Evolutionary conservation across 2,113 vertebrate species (phyloP), one percentile per base, ranked within the genome.

Genomic region (Genyomyrus donnyi): DNA sequence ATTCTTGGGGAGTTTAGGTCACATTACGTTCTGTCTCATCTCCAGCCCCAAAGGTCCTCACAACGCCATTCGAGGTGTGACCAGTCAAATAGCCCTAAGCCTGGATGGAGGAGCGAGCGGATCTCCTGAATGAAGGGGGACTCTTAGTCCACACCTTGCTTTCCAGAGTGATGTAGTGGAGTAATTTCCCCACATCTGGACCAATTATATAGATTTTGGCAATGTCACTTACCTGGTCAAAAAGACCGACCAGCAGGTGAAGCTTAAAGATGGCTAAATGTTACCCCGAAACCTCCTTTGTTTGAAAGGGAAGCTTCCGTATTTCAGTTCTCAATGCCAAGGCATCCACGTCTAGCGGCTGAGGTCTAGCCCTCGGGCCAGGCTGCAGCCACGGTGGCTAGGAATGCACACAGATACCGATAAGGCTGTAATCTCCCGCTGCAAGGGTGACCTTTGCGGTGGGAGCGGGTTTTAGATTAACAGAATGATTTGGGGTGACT

Each of bases 401-500:
- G 31, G 50, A 87, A 56, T 39, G 50, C 19, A 35, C 50, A 87
- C 27, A 87, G n/a, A 53, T 53, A 87, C 27, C n/a, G 85, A 87
- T 48, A 53, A 53, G 21, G 50, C 24, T 21, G 21, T 53, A 53
- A 87, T 56, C 48, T 53, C 5, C 45, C 8, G 6, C 49, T 17
- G 49, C 19, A 52, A 56, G 31, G 48, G 17, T 27, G 8, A 56
- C 85, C 50, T 53, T 56, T 24, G 85, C 9, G 85, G 85, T 13
- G 13, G 31, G 27, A 87, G 17, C 1, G 17, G 31, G 27, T 87
- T 27, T 27, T 24, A 85, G 48, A 46, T 85, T 85, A 85, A 85
- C 45, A 85, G 84, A 85, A 46, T 85, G 84, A 85, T 49, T 56
- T 53, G n/a, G 85, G 50, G n/a, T 39, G n/a, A 53, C 85, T 53